Percentiles rank a stretch among this genome's conserved stretches.
Evolutionary conservation across 2,797 vertebrate species (phyloP).

Genomic region (Gallirallus australis): DNA sequence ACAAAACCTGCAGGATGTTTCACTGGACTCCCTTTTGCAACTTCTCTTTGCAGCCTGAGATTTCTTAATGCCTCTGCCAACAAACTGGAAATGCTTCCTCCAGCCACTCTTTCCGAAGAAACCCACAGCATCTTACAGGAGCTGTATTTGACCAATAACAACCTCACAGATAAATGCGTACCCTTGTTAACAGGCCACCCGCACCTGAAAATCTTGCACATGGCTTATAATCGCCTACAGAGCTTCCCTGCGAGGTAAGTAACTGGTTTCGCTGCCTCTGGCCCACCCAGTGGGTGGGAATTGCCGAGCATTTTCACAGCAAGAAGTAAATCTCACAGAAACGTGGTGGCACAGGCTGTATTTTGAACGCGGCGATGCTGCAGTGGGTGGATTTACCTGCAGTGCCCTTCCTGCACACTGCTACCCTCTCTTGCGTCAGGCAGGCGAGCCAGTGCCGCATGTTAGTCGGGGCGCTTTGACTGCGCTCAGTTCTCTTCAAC

Average conservation of each 20-base stretch:
- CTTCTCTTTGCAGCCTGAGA: constrained; percentile 84
- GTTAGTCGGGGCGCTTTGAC: not conserved
- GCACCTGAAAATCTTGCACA: constrained; percentile 91
- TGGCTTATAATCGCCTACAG: constrained; percentile 96
- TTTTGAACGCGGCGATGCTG: not conserved
- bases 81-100: constrained; percentile 93
- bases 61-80: constrained; percentile 95
- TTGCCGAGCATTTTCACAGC: not conserved
- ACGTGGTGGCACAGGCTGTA: not conserved
- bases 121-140: constrained; percentile 93
- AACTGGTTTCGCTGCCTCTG: not conserved
- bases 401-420: rapidly evolving
- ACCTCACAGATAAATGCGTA: constrained; percentile 95
- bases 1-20: not conserved
- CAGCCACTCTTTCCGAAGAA: constrained; percentile 93
- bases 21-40: not conserved
- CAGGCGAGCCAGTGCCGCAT: rapidly evolving
- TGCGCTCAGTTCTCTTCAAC: not conserved
- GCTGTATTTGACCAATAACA: constrained; percentile 95
- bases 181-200: constrained; percentile 92
- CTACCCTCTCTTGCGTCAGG: not conserved
- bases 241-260: constrained; percentile 95
- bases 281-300: not conserved
- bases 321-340: not conserved
- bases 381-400: not conserved